Base-by-base conservation (phyloP, 2,113 vertebrate species). In the Ameiurus melas region DNA sequence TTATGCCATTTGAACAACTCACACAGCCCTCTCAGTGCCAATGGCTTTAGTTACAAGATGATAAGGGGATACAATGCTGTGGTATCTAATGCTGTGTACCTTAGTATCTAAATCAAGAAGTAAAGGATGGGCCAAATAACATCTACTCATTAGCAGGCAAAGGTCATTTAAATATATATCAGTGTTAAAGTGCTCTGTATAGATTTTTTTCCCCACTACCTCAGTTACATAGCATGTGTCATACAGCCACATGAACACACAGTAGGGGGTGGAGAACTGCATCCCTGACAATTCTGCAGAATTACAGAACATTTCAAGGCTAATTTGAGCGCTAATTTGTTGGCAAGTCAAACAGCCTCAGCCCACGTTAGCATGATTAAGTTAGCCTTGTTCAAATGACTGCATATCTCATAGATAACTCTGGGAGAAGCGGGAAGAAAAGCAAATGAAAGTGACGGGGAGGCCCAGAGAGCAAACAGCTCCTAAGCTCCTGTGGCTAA, bases 261-360 rank as follows among this genome's bases (percentile, higher is more conserved):
- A 85, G 82, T 60, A 16, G 57, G 57, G 79, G 9, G 75, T 51
- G 43, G 68, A 83, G 62, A 79, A 27, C 77, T 39, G 27, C 88
- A 89, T 89, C 75, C 70, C 66, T 87, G 85, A 87, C 86, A 83
- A 75, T 77, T 27, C 85, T 53, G 83, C 36, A 39, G 78, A 89
- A 89, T 85, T 87, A 85, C 77, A 53, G 78, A 87, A 78, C 85
- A 90, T 90, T 89, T 89, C 88, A 79, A 85, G 90, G 90, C 88
- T 89, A 89, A 90, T 90, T 87, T 90, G 85, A 84, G 85, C 85
- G 17, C 87, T 90, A 89, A 90, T 90, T 90, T 90, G 90, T 90
- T 90, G 88, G 88, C 90, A 90, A 89, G 88, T 90, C 88, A 90
- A 90, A 90, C 84, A 90, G 73, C 90, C 88, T 85, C 58, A 70